phyloP scores from a whole-genome alignment of 2,113 vertebrate species.

The Notechis scutatus region DNA sequence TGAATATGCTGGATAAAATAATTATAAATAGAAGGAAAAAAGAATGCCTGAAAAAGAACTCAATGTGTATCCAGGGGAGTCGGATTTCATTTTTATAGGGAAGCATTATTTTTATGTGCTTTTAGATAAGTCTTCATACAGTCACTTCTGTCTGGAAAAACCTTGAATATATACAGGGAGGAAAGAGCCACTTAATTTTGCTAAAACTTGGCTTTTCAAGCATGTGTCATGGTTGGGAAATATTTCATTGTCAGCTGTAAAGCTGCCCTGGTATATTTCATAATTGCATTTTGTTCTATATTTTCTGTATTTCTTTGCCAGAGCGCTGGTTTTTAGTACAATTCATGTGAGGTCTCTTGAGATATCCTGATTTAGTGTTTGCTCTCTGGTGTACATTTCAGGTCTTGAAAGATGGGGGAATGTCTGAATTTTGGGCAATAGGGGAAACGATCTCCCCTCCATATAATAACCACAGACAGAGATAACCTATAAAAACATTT shows the following conservation, averaged over 20 bases:
- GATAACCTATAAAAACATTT: fast-evolving
- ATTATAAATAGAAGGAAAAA: constrained; percentile 58
- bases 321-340: background rate
- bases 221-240: constrained; percentile 32
- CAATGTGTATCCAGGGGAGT: constrained; percentile 29
- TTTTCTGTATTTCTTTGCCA: background rate
- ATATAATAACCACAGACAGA: background rate
- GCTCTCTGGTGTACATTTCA: fast-evolving
- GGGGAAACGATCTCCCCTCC: background rate
- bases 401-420: too few species aligned
- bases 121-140: background rate
- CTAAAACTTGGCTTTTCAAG: background rate
- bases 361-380: background rate
- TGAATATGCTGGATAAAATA: constrained; percentile 66
- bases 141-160: background rate
- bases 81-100: constrained; percentile 13
- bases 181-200: background rate
- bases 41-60: constrained; percentile 45
- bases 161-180: background rate
- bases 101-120: constrained; percentile 41
- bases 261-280: background rate
- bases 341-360: background rate
- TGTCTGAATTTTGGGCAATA: background rate
- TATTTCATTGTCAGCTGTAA: background rate
- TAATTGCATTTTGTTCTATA: background rate